Base-by-base conservation (phyloP, 2,888 invertebrate genomes). In the Biston stratarius region DNA sequence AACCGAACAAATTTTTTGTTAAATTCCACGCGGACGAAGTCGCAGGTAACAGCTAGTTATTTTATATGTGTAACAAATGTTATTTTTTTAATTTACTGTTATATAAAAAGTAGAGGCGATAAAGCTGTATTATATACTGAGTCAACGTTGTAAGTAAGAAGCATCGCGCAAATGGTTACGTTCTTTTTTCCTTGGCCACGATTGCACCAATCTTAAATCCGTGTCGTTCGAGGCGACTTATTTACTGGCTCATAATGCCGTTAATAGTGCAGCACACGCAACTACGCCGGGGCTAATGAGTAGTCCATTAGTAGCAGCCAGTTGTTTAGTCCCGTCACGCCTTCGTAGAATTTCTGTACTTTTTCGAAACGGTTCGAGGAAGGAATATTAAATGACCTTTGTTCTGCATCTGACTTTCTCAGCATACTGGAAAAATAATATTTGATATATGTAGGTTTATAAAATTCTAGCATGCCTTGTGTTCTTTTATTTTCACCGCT, bases 231-330 rank as follows among this genome's bases (percentile, higher is more conserved):
- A 42, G 63, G 63, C 59, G 63, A 73, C 70, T 72, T 73, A 72
- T 75, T 70, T 72, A 73, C 70, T 48, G 61, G 69, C 62, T 69
- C 67, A 73, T 67, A 72, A 69, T 66, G 59, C 69, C 56, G 73
- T 70, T 71, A 74, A 73, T 73, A 74, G 69, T 69, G 62, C 69
- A 66, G 62, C 64, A 67, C 74, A 73, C 74, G 74, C 73, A 69
- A 74, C 66, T 42, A 11, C 51, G 55, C 64, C 53, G 49, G 53
- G 61, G 64, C 69, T 75, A 75, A 75, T 75, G 74, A 75, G 70
- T 60, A 59, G 64, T 65, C 66, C 71, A 73, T 75, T 73, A 75
- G 67, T 72, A 72, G 68, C 64, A 67, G 71, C 59, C 62, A 55
- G 69, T 69, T 68, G 73, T 71, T 69, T 61, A 69, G 70, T 65